Conservation (phyloP, 2,888 invertebrate genomes). For the Protula sp. region DNA sequence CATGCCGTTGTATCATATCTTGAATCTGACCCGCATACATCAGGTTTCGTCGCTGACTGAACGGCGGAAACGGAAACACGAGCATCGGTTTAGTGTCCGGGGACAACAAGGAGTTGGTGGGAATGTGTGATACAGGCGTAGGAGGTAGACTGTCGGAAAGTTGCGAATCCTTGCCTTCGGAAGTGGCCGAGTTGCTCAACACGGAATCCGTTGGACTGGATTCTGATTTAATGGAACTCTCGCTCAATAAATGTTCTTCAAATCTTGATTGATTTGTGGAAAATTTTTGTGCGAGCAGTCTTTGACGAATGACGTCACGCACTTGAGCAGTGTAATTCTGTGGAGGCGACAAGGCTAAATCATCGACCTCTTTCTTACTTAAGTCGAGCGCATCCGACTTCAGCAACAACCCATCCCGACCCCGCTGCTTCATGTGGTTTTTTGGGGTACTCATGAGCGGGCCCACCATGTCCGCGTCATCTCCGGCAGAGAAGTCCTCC, state of each 20-base stretch:
- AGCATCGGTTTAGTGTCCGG: neutral
- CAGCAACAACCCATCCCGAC: neutral
- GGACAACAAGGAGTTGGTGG: neutral
- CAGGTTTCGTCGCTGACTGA: neutral
- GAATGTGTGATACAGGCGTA: neutral
- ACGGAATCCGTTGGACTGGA: neutral
- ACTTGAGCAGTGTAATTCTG: slow-evolving; percentile 26
- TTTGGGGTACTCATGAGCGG: neutral
- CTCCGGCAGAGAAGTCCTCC: neutral
- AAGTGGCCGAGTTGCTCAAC: neutral
- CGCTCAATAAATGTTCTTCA: too few relatives aligned
- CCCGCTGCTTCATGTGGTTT: neutral
- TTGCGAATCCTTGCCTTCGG: too few relatives aligned
- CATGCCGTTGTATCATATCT: neutral
- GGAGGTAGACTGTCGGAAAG: neutral
- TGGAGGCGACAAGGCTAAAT: slow-evolving; percentile 24
- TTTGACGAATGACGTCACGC: slow-evolving; percentile 22
- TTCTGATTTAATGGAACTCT: neutral
- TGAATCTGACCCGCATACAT: neutral
- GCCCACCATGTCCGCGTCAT: neutral
- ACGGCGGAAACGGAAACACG: neutral
- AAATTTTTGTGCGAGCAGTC: slow-evolving; percentile 15
- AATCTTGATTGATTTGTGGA: too few relatives aligned
- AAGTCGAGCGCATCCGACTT: slow-evolving; percentile 5
- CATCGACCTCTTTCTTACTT: slow-evolving; percentile 11